Conservation (phyloP, 2,113 vertebrate genomes). For the Aythya baeri region DNA sequence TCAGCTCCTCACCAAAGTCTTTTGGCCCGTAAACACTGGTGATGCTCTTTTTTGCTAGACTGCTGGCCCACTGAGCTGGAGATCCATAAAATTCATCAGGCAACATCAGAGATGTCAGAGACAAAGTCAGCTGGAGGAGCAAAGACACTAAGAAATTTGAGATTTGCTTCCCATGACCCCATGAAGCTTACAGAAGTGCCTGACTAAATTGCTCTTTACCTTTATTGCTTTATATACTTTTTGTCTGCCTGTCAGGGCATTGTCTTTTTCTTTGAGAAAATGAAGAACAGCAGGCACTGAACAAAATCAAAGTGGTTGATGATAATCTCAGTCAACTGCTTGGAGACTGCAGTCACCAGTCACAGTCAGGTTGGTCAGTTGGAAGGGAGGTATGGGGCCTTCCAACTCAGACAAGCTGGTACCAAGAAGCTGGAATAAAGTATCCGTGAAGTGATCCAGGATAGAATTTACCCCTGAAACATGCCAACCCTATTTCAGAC, state of each 20-base stretch:
- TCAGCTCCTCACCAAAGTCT: neutral
- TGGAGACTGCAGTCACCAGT: neutral
- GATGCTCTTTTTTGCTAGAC: neutral
- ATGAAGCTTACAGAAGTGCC: neutral
- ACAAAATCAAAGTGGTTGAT: neutral
- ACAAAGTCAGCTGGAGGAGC: neutral
- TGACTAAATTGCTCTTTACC: constrained; percentile 10
- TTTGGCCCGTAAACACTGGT: neutral
- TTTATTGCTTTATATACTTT: constrained; percentile 3
- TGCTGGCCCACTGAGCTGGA: rapidly evolving
- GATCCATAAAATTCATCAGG: neutral
- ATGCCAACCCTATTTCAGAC: neutral
- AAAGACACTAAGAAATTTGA: constrained; percentile 1
- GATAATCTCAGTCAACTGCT: neutral
- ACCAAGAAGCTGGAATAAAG: neutral
- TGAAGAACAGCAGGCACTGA: neutral
- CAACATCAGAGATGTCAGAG: neutral
- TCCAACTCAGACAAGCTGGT: neutral
- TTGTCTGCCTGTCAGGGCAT: neutral
- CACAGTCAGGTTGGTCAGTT: neutral
- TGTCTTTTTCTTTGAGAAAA: neutral
- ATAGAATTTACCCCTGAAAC: neutral
- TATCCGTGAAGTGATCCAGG: neutral
- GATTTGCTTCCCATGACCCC: neutral
- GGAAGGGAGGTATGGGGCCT: neutral